phyloP scores from a whole-genome alignment of 1,140 invertebrate species.

The Drosophila jambulina region DNA sequence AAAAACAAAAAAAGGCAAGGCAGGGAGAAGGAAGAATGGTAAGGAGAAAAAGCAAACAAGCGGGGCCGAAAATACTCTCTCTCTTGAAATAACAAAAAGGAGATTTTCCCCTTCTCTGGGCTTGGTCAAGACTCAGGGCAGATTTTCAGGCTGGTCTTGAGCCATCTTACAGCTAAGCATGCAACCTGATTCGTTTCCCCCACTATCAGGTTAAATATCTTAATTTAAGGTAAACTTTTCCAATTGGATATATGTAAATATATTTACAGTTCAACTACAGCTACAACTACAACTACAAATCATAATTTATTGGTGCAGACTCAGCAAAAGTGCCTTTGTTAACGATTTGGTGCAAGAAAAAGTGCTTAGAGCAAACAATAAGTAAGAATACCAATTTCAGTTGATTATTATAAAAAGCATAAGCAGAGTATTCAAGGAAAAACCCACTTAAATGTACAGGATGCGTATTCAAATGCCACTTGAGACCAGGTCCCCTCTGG shows the following conservation, averaged over 20 bases:
- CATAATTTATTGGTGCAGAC: not conserved
- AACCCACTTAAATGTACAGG: not conserved
- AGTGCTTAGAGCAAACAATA: not conserved
- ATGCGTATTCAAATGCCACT: constrained; percentile 8
- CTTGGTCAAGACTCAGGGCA: not conserved
- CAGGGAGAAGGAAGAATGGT: not conserved
- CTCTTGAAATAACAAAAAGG: not conserved
- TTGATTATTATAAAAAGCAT: not conserved
- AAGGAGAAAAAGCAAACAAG: constrained; percentile 11
- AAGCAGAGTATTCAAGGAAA: not conserved
- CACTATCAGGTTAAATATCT: not conserved
- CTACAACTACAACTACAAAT: not conserved
- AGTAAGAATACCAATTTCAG: not conserved
- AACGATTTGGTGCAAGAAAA: not conserved
- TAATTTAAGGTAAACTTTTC: not conserved
- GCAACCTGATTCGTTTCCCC: not conserved
- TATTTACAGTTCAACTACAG: constrained; percentile 4
- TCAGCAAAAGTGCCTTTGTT: not conserved
- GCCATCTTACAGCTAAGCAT: not conserved
- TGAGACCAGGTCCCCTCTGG: not conserved
- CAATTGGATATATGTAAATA: not conserved
- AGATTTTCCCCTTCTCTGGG: not conserved
- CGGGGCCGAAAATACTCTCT: constrained; percentile 9
- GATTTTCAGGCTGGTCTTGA: not conserved
- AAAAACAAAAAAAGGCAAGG: constrained; percentile 20